phyloP scores from a whole-genome alignment of 2,888 invertebrate genomes.

The Lydus trimaculatus region DNA sequence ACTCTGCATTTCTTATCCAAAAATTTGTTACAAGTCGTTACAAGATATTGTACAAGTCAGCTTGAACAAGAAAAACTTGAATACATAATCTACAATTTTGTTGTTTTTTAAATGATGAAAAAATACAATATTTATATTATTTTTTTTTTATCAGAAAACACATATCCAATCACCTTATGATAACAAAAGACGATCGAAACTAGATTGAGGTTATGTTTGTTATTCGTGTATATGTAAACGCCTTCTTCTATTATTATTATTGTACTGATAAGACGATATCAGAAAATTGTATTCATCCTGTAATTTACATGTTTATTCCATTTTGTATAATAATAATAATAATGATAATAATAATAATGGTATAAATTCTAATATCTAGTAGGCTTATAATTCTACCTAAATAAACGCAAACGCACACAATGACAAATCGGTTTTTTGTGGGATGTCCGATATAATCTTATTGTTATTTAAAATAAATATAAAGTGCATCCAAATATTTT shows the following conservation, averaged over 20 bases:
- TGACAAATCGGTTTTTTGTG: not conserved
- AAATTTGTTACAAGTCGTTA: too few relatives aligned
- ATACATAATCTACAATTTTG: too few relatives aligned
- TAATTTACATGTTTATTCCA: slow-evolving; percentile 3
- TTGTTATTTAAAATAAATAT: slow-evolving; percentile 1
- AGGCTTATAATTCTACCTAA: not conserved
- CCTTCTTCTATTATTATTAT: not conserved
- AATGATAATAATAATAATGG: too few relatives aligned
- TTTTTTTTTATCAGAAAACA: not conserved
- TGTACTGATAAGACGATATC: not conserved
- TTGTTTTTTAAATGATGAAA: too few relatives aligned
- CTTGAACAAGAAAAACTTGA: too few relatives aligned
- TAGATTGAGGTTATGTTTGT: slow-evolving; percentile 2
- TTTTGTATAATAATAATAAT: not conserved
- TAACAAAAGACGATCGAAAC: not conserved
- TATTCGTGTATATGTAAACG: not conserved
- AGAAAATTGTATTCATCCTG: slow-evolving; percentile 1
- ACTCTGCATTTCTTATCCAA: too few relatives aligned
- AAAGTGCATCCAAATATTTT: slow-evolving; percentile 6
- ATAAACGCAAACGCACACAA: not conserved
- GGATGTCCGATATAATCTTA: not conserved
- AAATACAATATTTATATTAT: not conserved
- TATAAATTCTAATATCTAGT: not conserved
- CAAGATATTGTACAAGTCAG: too few relatives aligned
- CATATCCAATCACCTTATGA: not conserved